Evolutionary conservation across 2,888 invertebrate species (phyloP), one percentile per base, ranked within the genome.

Genomic region (Apocheima hispidaria): DNA sequence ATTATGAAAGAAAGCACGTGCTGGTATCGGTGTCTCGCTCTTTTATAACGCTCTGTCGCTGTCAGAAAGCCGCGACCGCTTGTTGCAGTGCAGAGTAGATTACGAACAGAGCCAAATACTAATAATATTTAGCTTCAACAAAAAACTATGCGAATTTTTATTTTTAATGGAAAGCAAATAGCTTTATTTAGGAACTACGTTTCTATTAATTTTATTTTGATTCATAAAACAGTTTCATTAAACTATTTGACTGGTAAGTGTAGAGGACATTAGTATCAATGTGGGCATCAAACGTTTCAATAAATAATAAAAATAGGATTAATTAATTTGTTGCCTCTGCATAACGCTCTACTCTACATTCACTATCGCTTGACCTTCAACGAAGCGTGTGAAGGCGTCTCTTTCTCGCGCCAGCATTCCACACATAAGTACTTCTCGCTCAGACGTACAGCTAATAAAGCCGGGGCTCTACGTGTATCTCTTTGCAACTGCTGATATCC

Each of bases 321-420:
- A 16, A n/a, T n/a, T n/a, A n/a, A n/a, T 20, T 21, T 18, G 49
- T 44, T 49, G 38, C 14, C 60, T 67, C 54, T 64, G 26, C 38
- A 26, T 38, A 16, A 20, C 9, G 36, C 35, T 35, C 63, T 85
- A 87, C 85, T 77, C 88, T 89, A 77, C 77, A 76, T 64, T 70
- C 73, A 78, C 77, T 88, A 89, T 88, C 89, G 84, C 84, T 90
- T 91, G 92, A 92, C 92, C 92, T 92, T 92, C 92, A 89, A 81
- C 80, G 80, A 77, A 68, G 66, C 73, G 65, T 85, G 83, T 81
- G 83, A 81, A 77, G 66, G 64, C 72, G 65, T 85, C 84, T 81
- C 84, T 74, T 72, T 90, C 83, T 69, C 72, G 63, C 88, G 65
- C 74, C 74, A 71, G 86, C 92, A 92, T 92, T 90, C 92, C 91